These are phyloP conservation scores for Hyposoter didymator DNA, from an alignment of 2,888 invertebrate genomes.

Conservation along the genomic window DNA sequence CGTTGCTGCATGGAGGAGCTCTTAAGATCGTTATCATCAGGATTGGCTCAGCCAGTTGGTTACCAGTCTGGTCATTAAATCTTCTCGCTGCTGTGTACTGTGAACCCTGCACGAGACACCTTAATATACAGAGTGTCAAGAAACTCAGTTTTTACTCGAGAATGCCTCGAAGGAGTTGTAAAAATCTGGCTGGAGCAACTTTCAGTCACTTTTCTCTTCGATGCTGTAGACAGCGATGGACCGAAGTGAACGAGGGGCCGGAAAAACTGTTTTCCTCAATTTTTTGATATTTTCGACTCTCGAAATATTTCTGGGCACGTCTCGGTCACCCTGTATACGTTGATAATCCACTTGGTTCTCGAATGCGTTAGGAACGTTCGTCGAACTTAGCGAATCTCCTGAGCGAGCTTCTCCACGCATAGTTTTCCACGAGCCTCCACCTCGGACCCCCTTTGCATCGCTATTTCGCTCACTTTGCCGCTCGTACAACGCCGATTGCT, in stretches of 20 bases:
- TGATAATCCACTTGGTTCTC: slow-evolving; percentile 1
- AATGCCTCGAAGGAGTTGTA: background rate
- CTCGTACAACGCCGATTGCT: slow-evolving; percentile 52
- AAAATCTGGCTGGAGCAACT: background rate
- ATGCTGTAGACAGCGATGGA: background rate
- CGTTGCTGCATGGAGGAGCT: slow-evolving; percentile 70
- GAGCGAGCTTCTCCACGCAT: slow-evolving; percentile 11
- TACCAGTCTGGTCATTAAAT: slow-evolving; percentile 72
- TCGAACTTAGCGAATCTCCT: slow-evolving; percentile 52
- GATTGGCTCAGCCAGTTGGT: slow-evolving; percentile 75
- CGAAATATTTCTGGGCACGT: background rate
- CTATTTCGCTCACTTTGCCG: slow-evolving; percentile 26
- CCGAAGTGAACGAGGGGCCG: background rate
- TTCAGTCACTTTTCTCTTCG: background rate
- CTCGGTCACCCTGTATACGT: background rate
- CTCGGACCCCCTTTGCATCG: slow-evolving; percentile 35
- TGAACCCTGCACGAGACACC: slow-evolving; percentile 27
- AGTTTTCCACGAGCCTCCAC: slow-evolving; percentile 32
- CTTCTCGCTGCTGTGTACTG: slow-evolving; percentile 61
- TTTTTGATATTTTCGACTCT: background rate
- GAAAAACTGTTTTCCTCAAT: background rate
- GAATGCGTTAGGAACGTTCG: slow-evolving; percentile 52
- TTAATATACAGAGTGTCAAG: background rate
- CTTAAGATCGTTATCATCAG: slow-evolving; percentile 75
- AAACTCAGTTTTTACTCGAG: background rate